Evolutionary conservation across 2,797 vertebrate genomes (phyloP), one percentile per base, ranked within the genome.

Genomic region (Epinephelus awoara): DNA sequence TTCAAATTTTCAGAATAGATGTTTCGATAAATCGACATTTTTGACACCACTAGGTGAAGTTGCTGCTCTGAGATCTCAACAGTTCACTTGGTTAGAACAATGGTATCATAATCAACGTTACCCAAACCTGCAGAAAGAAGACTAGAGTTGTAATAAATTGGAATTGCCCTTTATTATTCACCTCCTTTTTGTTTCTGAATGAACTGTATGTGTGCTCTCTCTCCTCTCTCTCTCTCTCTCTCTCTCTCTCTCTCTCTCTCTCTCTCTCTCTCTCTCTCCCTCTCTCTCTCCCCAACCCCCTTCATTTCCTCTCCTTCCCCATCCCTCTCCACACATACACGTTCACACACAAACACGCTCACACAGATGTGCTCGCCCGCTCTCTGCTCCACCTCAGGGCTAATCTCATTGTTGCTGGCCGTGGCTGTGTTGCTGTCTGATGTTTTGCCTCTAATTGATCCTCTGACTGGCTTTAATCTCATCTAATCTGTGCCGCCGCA

Each of bases 371-470:
- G 79, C 79, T 77, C 19, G 59, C 87, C 55, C 19, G 34, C 86
- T 83, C 84, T 72, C 77, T 89, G 82, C 88, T 91, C 88, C 88
- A 93, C 89, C 89, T 91, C 69, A 23, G 89, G 85, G 90, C 90
- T 95, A 95, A 95, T 95, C 93, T 94, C 89, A 93, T 96, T 94
- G 92, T 92, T 84, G 78, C 92, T 89, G 85, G 90, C 89, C 84
- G 50, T 82, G 84, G 85, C 89, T 68, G 87, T 94, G 93, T 94
- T 92, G 86, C 91, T 70, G 90, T 94, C 94, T 95, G 95, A 95
- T 95, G 93, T 94, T 94, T 94, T 91, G 90, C 90, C 93, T 95
- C 94, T 96, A 95, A 96, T 95, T 96, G 95, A 96, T 95, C 94
- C 92, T 93, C 94, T 92, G 92, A 95, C 93, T 93, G 85, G 88